Evolutionary conservation across 2,888 invertebrate genomes (phyloP), one percentile per base, ranked within the genome.

Genomic region (Amphipoea oculea): DNA sequence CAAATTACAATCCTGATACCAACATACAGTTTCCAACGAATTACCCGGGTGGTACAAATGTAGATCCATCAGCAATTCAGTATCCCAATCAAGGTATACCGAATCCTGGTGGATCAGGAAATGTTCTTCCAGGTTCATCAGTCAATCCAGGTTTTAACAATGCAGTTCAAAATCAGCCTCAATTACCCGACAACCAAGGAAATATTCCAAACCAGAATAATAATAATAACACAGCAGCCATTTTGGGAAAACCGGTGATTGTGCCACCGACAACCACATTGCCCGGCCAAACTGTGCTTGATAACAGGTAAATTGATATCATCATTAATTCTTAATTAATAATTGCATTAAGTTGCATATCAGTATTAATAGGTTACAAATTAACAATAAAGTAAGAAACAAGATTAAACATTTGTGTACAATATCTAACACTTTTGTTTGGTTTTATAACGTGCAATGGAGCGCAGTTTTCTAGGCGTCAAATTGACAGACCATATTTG

Each of bases 201-300:
- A 77, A 65, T 12, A 72, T 68, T 40, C 81, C 84, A 68, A 84
- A 79, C 54, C 63, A 82, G 29, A 1, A 29, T 83, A 86, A 83
- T 74, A 68, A 82, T 83, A 84, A 84, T 74, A 68, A 73, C 12
- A 73, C 72, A 11, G 84, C 74, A 12, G 89, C 88, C 7, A 92
- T 92, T 76, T 83, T 90, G 71, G 92, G 91, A 36, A 90, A 87
- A 81, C 91, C 90, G 12, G 93, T 92, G 36, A 48, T 83, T 62
- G 80, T 91, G n/a, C 86, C 89, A 48, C 77, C 86, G 12, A 73
- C 83, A 20, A 86, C 87, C 20, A 65, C 83, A 42, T 71, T 81
- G 72, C 77, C 85, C 14, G 86, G 79, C 72, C 86, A 88, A 78
- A 83, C 87, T 65, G 60, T 85, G 54, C 89, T 89, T 77, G 77